phyloP scores from a whole-genome alignment of 2,797 vertebrate species.

The Atherinosoma microstoma region DNA sequence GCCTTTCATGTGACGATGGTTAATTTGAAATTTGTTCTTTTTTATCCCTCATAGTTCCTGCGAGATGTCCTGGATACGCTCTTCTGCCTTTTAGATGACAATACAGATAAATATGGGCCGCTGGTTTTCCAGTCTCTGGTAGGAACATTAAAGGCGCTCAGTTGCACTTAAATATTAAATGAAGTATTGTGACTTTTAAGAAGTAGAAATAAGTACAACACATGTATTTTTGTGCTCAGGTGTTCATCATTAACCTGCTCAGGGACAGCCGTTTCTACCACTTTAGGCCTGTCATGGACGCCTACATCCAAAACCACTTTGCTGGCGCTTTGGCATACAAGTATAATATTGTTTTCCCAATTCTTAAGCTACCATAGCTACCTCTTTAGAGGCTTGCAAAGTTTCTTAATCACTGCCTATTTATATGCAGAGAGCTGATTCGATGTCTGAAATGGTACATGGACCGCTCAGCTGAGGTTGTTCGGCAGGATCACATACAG shows the following conservation, averaged over 20 bases:
- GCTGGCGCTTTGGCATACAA: slow-evolving; percentile 98
- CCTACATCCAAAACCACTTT: slow-evolving; percentile 99
- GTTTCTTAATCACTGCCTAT: slow-evolving; percentile 7
- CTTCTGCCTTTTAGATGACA: slow-evolving; percentile 98
- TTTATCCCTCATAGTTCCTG: slow-evolving; percentile 87
- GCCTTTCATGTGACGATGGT: slow-evolving; percentile 45
- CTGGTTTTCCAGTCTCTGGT: slow-evolving; percentile 99
- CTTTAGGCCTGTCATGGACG: slow-evolving; percentile 98
- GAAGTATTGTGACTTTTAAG: slow-evolving; percentile 9
- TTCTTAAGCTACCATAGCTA: neutral
- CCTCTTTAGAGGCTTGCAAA: neutral
- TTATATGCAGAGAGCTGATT: slow-evolving; percentile 90
- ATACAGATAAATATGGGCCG: slow-evolving; percentile 98
- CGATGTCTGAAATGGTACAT: slow-evolving; percentile 99
- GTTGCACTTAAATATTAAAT: slow-evolving; percentile 5
- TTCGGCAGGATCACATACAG: slow-evolving; percentile 98
- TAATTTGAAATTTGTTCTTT: slow-evolving; percentile 40
- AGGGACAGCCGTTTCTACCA: slow-evolving; percentile 99
- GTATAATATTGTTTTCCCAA: slow-evolving; percentile 73
- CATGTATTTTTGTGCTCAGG: slow-evolving; percentile 79
- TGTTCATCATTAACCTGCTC: slow-evolving; percentile 98
- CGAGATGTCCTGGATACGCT: slow-evolving; percentile 98
- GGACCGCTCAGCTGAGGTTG: slow-evolving; percentile 97
- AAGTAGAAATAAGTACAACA: slow-evolving; percentile 13
- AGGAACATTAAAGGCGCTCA: slow-evolving; percentile 67